Percentiles rank a stretch among this genome's conserved stretches.
These are phyloP conservation scores for Chrysotoxum bicinctum DNA, from an alignment of 2,888 invertebrate genomes.

Conservation along the genomic window DNA sequence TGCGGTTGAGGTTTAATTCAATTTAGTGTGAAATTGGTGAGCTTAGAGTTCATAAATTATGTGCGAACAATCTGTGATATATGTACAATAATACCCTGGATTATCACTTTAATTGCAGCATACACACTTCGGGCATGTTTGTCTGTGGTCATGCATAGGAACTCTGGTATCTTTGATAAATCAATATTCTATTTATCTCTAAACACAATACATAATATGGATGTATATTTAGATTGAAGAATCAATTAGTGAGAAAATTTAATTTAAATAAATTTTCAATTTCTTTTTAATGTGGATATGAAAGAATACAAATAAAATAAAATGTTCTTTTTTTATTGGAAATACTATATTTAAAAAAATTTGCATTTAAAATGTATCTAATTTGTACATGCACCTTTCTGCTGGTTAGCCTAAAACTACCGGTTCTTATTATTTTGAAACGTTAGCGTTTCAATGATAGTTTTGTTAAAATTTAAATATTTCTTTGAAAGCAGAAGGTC, in stretches of 20 bases:
- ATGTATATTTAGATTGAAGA: neutral
- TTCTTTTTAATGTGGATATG: too few relatives aligned
- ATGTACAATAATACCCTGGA: constrained; percentile 28
- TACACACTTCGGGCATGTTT: constrained; percentile 21
- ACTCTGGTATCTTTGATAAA: neutral
- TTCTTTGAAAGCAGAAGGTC: too few relatives aligned
- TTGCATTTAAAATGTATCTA: too few relatives aligned
- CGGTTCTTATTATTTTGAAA: too few relatives aligned
- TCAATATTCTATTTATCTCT: constrained; percentile 1
- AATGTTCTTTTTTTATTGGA: too few relatives aligned
- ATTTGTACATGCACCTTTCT: too few relatives aligned
- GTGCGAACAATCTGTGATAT: neutral
- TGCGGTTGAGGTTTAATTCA: constrained; percentile 38
- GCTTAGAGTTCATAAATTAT: constrained; percentile 19
- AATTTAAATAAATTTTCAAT: neutral
- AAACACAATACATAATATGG: too few relatives aligned
- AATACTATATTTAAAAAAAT: too few relatives aligned
- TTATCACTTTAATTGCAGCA: constrained; percentile 28
- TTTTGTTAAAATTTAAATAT: too few relatives aligned
- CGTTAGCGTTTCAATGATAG: too few relatives aligned
- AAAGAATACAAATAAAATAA: too few relatives aligned
- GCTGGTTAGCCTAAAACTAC: too few relatives aligned
- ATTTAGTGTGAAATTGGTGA: constrained; percentile 36
- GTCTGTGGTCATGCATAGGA: constrained; percentile 25
- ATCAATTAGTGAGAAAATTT: neutral